A percentile compares a stretch with the other conserved stretches of the same genome.
phyloP scores from a whole-genome alignment of 2,888 invertebrate genomes.

The Microplitis manilae region DNA sequence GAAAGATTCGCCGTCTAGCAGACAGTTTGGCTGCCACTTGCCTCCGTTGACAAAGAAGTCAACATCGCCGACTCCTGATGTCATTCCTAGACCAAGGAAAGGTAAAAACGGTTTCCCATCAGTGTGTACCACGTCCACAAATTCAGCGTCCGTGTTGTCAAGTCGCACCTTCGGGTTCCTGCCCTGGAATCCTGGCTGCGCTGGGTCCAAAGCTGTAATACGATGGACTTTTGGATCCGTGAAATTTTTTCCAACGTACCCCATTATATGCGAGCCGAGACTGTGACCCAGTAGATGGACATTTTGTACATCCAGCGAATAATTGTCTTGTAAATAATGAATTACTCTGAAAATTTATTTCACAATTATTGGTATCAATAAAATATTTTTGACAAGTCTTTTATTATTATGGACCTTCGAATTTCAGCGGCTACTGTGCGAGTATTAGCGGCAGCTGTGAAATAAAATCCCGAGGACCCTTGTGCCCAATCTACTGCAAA shows the following conservation, averaged over 20 bases:
- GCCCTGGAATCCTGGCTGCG: conserved; percentile 69
- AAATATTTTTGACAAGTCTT: conserved; percentile 3
- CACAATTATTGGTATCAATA: conserved; percentile 8
- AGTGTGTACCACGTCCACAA: conserved; percentile 70
- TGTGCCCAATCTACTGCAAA: conserved; percentile 69
- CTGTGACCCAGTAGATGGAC: conserved; percentile 66
- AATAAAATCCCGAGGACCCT: conserved; percentile 66
- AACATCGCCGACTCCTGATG: conserved; percentile 64
- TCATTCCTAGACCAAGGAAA: conserved; percentile 63
- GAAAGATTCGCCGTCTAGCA: conserved; percentile 50
- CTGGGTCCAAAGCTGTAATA: conserved; percentile 73
- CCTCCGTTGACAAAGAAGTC: conserved; percentile 74
- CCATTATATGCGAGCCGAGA: conserved; percentile 65
- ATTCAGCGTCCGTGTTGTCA: conserved; percentile 65
- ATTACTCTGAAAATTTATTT: conserved; percentile 54
- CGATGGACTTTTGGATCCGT: conserved; percentile 62
- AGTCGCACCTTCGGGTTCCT: conserved; percentile 63
- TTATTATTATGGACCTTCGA: conserved; percentile 52
- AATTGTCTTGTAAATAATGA: conserved; percentile 50
- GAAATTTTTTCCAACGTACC: conserved; percentile 60
- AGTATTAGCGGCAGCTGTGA: conserved; percentile 56
- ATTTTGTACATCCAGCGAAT: conserved; percentile 48
- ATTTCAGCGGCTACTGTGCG: conserved; percentile 64
- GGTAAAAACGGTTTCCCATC: conserved; percentile 64
- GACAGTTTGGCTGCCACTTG: conserved; percentile 71